A percentile compares a stretch with the other conserved stretches of the same genome.
Evolutionary conservation across 1,140 invertebrate species (phyloP).

Genomic region (Hormaphis cornu): DNA sequence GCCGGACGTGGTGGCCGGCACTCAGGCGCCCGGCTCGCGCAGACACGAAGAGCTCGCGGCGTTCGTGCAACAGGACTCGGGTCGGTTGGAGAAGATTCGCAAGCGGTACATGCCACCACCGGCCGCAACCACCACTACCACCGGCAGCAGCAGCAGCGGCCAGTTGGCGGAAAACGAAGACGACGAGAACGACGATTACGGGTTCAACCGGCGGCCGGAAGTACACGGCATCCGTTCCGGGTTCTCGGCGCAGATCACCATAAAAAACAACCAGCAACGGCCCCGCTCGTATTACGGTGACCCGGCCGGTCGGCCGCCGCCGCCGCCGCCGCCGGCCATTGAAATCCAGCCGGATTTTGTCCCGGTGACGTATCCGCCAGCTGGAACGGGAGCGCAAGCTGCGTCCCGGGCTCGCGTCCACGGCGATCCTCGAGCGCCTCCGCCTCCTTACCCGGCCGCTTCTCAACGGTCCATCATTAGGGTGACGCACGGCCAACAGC

Average conservation of each 20-base stretch:
- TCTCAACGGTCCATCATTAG: conserved; percentile 37
- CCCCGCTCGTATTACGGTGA: conserved; percentile 40
- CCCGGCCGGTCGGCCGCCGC: conserved; percentile 44
- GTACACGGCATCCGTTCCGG: conserved; percentile 68
- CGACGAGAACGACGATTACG: conserved; percentile 78
- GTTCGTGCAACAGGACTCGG: conserved; percentile 73
- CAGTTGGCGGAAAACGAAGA: conserved; percentile 45
- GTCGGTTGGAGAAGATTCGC: conserved; percentile 66
- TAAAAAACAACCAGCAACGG: conserved; percentile 55
- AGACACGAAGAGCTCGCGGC: conserved; percentile 63
- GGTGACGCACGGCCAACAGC: conserved; percentile 38
- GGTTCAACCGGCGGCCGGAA: conserved; percentile 75
- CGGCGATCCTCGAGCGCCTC: neutral
- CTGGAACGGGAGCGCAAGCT: neutral
- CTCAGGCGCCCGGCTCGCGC: conserved; percentile 46
- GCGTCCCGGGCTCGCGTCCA: neutral
- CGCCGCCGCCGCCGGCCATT: conserved; percentile 52
- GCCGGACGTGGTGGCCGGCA: conserved; percentile 64
- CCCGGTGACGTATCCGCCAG: conserved; percentile 27
- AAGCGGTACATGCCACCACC: conserved; percentile 50
- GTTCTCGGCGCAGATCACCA: conserved; percentile 67
- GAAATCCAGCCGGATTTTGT: conserved; percentile 34
- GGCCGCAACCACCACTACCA: conserved; percentile 35
- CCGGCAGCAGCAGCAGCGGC: too few relatives aligned
- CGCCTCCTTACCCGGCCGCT: conserved; percentile 33